Base-by-base conservation (phyloP, 2,888 invertebrate species). In the Ophraella communa region DNA sequence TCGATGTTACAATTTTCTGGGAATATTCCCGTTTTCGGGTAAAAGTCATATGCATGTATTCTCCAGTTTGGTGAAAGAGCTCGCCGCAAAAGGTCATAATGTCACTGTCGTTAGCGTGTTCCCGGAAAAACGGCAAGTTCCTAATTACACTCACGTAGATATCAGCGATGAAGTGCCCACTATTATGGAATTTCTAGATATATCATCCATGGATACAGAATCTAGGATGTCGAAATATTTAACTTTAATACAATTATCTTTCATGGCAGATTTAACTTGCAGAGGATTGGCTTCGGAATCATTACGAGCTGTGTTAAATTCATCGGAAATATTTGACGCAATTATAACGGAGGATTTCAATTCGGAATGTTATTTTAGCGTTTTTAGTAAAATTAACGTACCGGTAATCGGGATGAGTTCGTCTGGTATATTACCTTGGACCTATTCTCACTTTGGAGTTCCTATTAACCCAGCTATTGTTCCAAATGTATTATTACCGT, bases 41-140 rank as follows among this genome's bases (percentile, higher is more conserved):
- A 89, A 87, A 73, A 92, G 91, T 64, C 91, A 91, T 77, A 90
- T 89, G 72, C 83, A 87, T 30, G 87, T 89, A 33, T 89, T 88
- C 73, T 84, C 84, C 71, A 86, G 88, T 0, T 82, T 88, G 60
- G 76, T 91, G 51, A 84, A 83, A 52, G 88, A 86, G 70, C 77
- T 92, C 55, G 87, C 86, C 0, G 81, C 77, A 30, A 84, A 85
- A 56, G 91, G 90, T 0, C 90, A 92, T 73, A 84, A 88, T 65
- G 78, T 92, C 0, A 90, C 89, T 0, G 87, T 90, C 1, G 83
- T 91, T 45, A 89, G 90, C 7, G 86, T 88, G 74, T 90, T 88
- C 66, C 87, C 88, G 1, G 81, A 83, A 65, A 79, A 82, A 11
- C 76, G 81, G 42, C 80, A 84, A 0, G 72, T 82, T 1, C 72